A percentile compares a stretch with the other conserved stretches of the same genome.
Evolutionary conservation across 2,797 vertebrate species (phyloP).

Genomic region (Allochrocebus solatus): DNA sequence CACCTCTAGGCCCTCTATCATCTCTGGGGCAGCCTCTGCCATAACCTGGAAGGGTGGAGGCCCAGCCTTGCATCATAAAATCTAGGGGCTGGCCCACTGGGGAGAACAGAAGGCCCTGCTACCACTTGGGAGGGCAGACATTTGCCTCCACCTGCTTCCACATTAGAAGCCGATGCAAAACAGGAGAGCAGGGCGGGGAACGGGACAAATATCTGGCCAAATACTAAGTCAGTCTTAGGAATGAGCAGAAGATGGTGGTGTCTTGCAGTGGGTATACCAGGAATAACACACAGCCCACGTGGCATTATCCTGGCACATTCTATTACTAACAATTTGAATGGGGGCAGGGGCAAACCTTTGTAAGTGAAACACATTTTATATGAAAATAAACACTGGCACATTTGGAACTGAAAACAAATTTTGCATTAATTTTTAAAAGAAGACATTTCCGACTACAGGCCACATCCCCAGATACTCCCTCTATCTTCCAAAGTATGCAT

Average conservation of each 20-base stretch:
- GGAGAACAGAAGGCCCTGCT: background rate
- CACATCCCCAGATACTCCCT: background rate
- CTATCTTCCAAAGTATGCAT: background rate
- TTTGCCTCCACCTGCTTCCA: background rate
- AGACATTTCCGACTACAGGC: background rate
- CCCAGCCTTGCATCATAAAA: background rate
- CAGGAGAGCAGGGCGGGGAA: background rate
- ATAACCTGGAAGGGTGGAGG: background rate
- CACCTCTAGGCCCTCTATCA: background rate
- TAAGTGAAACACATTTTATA: background rate
- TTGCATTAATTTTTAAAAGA: background rate
- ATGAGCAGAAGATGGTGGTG: accelerated
- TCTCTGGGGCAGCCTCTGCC: background rate
- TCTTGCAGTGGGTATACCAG: background rate
- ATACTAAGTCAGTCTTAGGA: background rate
- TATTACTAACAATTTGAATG: background rate
- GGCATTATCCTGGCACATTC: background rate
- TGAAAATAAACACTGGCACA: background rate
- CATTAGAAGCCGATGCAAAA: background rate
- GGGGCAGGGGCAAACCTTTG: background rate
- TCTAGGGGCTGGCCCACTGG: background rate
- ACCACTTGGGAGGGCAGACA: background rate
- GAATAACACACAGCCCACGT: accelerated
- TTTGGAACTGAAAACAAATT: slow-evolving; percentile 4
- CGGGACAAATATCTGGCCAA: background rate